A percentile compares a stretch with the other conserved stretches of the same genome.
phyloP scores from a whole-genome alignment of 2,797 vertebrate genomes.

The Lagorchestes hirsutus region DNA sequence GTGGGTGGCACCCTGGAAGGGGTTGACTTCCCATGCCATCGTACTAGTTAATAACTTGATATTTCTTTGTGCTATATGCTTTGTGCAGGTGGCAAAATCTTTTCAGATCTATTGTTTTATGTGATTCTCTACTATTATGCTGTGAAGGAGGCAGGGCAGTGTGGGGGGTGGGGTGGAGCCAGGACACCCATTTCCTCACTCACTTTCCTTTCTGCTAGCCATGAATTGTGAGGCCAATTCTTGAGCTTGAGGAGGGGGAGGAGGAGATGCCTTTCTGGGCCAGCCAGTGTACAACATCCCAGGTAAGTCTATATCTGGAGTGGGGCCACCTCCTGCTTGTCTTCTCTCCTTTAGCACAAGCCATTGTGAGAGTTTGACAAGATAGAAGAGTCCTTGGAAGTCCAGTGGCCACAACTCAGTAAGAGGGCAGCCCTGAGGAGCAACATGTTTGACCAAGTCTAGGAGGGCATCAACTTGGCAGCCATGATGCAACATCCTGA shows the following conservation, averaged over 20 bases:
- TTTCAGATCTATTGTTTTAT: not conserved
- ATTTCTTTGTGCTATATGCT: not conserved
- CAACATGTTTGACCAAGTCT: not conserved
- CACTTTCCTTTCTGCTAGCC: not conserved
- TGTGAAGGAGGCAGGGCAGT: not conserved
- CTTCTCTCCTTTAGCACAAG: not conserved
- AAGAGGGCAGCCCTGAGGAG: not conserved
- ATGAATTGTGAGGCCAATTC: not conserved
- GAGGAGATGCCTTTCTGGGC: not conserved
- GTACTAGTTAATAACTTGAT: not conserved
- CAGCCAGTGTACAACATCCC: not conserved
- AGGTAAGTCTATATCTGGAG: not conserved
- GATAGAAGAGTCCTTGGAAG: not conserved
- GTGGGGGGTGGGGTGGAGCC: not conserved
- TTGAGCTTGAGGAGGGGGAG: not conserved
- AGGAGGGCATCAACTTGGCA: not conserved
- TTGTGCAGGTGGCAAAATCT: accelerated
- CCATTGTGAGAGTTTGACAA: not conserved
- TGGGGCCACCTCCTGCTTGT: not conserved
- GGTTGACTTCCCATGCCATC: not conserved
- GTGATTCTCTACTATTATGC: not conserved
- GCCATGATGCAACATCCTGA: not conserved
- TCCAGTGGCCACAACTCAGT: not conserved
- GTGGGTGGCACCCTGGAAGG: too few relatives aligned
- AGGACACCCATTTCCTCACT: not conserved